Conservation (phyloP, 2,888 invertebrate species). For the Hirtodrosophila histrioides region DNA sequence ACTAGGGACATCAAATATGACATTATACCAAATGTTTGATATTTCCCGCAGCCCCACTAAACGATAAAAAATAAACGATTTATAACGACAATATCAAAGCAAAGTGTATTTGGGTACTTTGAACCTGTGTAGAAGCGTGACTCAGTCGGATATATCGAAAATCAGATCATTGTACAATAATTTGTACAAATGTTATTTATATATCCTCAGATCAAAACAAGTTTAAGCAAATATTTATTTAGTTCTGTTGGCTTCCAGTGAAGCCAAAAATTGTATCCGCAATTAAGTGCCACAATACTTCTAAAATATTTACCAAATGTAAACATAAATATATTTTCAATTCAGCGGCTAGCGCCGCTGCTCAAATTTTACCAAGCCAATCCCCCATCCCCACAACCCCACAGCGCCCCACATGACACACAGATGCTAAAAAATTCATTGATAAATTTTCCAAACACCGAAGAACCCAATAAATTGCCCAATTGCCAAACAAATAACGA, state of each 20-base stretch:
- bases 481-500: constrained; percentile 54
- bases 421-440: constrained; percentile 58
- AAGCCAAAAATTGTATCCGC: constrained; percentile 15
- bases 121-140: too few species aligned
- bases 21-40: too few species aligned
- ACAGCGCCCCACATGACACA: constrained; percentile 34
- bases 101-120: too few species aligned
- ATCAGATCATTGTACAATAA: too few species aligned
- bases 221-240: constrained; percentile 24
- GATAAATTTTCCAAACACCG: constrained; percentile 51
- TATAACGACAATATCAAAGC: too few species aligned
- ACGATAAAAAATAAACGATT: too few species aligned
- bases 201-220: constrained; percentile 20
- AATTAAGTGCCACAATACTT: constrained; percentile 15
- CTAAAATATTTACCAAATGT: constrained; percentile 17
- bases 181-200: constrained; percentile 26
- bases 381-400: background rate
- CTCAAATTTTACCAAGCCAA: constrained; percentile 5
- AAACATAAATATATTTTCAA: constrained; percentile 40
- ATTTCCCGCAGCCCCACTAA: too few species aligned
- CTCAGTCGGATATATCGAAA: too few species aligned
- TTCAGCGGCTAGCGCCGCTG: background rate
- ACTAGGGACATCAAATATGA: background rate
- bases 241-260: background rate
- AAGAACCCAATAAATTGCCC: constrained; percentile 44